phyloP scores from a whole-genome alignment of 2,113 vertebrate genomes.

The Falco punctatus region DNA sequence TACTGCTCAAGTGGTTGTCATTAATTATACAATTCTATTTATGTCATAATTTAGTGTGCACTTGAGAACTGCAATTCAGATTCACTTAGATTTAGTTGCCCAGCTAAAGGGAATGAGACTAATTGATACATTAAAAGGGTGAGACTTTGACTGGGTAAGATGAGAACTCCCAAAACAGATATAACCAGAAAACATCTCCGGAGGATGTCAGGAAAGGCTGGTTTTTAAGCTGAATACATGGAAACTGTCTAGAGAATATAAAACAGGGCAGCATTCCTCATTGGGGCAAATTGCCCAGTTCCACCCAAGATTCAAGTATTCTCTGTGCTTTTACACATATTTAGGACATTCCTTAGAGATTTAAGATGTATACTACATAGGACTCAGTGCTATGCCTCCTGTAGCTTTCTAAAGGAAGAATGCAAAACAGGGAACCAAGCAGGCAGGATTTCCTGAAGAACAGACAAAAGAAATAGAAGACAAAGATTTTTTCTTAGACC shows the following conservation, averaged over 20 bases:
- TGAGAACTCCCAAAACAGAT: neutral
- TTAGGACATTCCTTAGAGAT: neutral
- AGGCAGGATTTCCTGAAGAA: neutral
- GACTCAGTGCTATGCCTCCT: neutral
- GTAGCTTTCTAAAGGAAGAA: neutral
- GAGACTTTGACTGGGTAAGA: neutral
- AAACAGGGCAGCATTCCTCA: neutral
- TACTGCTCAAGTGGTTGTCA: neutral
- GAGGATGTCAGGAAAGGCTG: neutral
- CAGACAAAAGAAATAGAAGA: neutral
- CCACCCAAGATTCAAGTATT: neutral
- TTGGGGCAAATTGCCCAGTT: neutral
- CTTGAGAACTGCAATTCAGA: constrained; percentile 27
- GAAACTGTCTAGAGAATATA: neutral
- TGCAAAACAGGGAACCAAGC: neutral
- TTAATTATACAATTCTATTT: constrained; percentile 45
- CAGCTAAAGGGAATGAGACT: neutral
- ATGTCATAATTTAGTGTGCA: constrained; percentile 12
- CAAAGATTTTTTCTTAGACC: neutral
- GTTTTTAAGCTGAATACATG: neutral
- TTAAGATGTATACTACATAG: neutral
- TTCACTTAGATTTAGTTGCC: neutral
- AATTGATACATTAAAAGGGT: neutral
- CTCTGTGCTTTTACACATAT: neutral
- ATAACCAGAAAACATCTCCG: neutral